Evolutionary conservation across 2,888 invertebrate species (phyloP).

Genomic region (Spisula subtruncata): DNA sequence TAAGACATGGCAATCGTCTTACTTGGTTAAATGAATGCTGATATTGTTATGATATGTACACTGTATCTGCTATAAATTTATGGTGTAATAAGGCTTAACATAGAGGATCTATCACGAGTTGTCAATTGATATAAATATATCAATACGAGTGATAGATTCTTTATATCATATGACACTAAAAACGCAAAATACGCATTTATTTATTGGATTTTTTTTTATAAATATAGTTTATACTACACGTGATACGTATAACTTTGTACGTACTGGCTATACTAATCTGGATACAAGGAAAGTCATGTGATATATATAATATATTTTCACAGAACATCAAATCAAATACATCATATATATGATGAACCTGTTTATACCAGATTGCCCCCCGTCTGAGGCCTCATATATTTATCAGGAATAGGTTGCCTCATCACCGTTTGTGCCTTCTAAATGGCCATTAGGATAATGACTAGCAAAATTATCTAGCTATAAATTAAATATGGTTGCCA

Average conservation of each 20-base stretch:
- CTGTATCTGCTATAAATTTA: neutral
- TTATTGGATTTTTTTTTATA: no score
- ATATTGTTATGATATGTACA: neutral
- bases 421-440: constrained; percentile 45
- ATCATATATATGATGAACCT: neutral
- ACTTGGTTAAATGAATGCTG: neutral
- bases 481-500: constrained; percentile 64
- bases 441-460: constrained; percentile 70
- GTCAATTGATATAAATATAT: no score
- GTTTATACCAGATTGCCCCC: neutral
- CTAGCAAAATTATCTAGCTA: constrained; percentile 61
- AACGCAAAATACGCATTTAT: no score
- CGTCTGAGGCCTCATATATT: constrained; percentile 34
- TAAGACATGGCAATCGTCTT: neutral
- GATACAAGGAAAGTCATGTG: no score
- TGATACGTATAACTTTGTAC: no score
- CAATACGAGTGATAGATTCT: no score
- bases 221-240: no score
- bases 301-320: neutral
- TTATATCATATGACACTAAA: no score
- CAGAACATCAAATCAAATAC: neutral
- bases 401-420: constrained; percentile 47
- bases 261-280: no score
- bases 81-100: neutral
- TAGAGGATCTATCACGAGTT: no score